Evolutionary conservation across 2,888 invertebrate species (phyloP), one percentile per base, ranked within the genome.

Genomic region (Heliconius cydno): DNA sequence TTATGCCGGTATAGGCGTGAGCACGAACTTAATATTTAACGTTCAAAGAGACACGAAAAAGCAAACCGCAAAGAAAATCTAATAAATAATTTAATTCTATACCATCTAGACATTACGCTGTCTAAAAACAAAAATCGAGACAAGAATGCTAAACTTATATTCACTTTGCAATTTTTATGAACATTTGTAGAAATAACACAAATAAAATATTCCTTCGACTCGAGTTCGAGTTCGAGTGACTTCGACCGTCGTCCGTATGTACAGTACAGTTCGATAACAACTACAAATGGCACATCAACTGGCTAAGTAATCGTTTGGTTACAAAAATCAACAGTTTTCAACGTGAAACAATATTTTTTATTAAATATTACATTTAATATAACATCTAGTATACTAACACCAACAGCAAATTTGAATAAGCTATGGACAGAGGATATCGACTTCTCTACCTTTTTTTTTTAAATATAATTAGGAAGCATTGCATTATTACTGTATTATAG

Each of bases 231-330:
- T 34, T 19, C 15, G 6, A 66, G 28, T 34, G 6, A 2, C 12
- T 41, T 60, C 73, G 73, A 73, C 34, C 73, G 73, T 60, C 30
- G 73, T 73, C 60, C 15, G 34, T 60, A 60, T 60, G 60, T 5
- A 22, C 22, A 7, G 52, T 22, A 52, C 22, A n/a, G 10, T 46
- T 67, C 4, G 10, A 68, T 67, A 75, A 79, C 74, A 79, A 38
- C 66, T 75, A 79, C 60, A 74, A 67, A 73, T 79, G 74, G 78
- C 74, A 79, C 78, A 78, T 73, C 74, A 46, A 68, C 68, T 75
- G 79, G 75, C 67, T 68, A 68, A 60, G 63, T 68, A 46, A 15
- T 60, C 25, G 60, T 73, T 73, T 72, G 34, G 22, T 34, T 57
- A 60, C 34, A 73, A 34, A 73, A 73, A 73, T 38, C 34, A 25